A percentile compares a stretch with the other conserved stretches of the same genome.
Conservation (phyloP, 2,888 invertebrate genomes). For the Amblyjoppa proteus region DNA sequence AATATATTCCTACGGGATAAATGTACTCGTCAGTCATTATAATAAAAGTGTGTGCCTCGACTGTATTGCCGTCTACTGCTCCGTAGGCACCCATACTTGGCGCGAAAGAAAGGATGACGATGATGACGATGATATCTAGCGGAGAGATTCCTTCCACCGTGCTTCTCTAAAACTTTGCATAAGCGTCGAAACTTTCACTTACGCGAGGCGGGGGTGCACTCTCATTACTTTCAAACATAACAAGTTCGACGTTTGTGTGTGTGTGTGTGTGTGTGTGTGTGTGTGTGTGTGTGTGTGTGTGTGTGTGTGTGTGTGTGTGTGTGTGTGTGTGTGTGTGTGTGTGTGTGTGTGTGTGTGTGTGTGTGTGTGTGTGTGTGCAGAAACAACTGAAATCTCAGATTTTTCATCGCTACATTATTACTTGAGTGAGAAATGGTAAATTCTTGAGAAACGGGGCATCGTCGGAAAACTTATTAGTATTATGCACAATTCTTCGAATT, state of each 20-base stretch:
- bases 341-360: not conserved
- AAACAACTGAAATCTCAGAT: not conserved
- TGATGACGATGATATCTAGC: slow-evolving; percentile 43
- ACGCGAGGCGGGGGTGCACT: slow-evolving; percentile 36
- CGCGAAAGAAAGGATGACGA: slow-evolving; percentile 37
- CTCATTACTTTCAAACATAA: slow-evolving; percentile 55
- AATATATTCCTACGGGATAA: slow-evolving; percentile 27
- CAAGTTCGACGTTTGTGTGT: slow-evolving; percentile 22
- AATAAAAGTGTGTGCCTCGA: not conserved
- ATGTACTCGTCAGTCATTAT: slow-evolving; percentile 26
- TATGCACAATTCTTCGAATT: not conserved
- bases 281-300: too few relatives aligned
- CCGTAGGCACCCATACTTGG: slow-evolving; percentile 28
- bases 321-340: not conserved
- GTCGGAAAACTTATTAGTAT: not conserved
- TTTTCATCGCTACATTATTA: slow-evolving; percentile 26
- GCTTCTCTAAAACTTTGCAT: slow-evolving; percentile 58
- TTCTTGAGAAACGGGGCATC: slow-evolving; percentile 6
- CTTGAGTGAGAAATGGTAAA: not conserved
- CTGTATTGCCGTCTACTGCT: not conserved
- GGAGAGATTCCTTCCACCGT: slow-evolving; percentile 31
- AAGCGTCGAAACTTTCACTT: slow-evolving; percentile 59
- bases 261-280: not conserved
- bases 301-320: not conserved
- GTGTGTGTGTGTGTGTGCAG: too few relatives aligned